A percentile compares a stretch with the other conserved stretches of the same genome.
These are phyloP conservation scores for Geococcyx californianus DNA, from an alignment of 2,113 vertebrate genomes.

Conservation along the genomic window DNA sequence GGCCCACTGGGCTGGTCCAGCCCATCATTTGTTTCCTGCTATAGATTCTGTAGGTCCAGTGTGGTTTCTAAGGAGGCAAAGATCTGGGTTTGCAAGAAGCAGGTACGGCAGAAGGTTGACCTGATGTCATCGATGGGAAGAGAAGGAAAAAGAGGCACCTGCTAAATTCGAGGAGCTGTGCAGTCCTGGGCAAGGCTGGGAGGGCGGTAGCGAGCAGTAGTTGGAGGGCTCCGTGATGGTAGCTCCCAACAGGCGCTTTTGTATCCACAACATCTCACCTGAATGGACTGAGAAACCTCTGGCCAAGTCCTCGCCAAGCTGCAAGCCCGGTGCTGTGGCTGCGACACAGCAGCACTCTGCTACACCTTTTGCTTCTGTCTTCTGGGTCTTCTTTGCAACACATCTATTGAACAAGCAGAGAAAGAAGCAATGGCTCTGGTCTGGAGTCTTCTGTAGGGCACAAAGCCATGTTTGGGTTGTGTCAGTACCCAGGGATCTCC, in stretches of 20 bases:
- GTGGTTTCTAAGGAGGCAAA: neutral
- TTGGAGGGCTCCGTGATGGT: neutral
- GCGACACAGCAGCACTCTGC: neutral
- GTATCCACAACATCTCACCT: neutral
- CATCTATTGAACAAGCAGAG: neutral
- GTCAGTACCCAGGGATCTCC: neutral
- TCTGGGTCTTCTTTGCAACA: neutral
- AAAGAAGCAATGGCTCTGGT: neutral
- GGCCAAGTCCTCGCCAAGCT: rapidly evolving
- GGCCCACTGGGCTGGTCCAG: neutral
- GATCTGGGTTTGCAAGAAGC: neutral
- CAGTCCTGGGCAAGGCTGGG: neutral
- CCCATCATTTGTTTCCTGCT: neutral
- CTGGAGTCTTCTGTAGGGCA: neutral
- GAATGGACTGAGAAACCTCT: neutral
- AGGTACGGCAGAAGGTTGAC: neutral
- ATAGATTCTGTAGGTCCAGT: neutral
- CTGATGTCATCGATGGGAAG: neutral
- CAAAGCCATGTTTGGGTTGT: neutral
- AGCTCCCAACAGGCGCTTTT: neutral
- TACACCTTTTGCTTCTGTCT: neutral
- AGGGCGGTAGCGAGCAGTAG: neutral
- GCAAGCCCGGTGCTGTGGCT: neutral
- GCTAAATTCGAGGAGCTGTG: neutral
- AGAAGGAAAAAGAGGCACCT: neutral